Conservation (phyloP, 2,113 vertebrate genomes). For the Tragelaphus buxtoni region DNA sequence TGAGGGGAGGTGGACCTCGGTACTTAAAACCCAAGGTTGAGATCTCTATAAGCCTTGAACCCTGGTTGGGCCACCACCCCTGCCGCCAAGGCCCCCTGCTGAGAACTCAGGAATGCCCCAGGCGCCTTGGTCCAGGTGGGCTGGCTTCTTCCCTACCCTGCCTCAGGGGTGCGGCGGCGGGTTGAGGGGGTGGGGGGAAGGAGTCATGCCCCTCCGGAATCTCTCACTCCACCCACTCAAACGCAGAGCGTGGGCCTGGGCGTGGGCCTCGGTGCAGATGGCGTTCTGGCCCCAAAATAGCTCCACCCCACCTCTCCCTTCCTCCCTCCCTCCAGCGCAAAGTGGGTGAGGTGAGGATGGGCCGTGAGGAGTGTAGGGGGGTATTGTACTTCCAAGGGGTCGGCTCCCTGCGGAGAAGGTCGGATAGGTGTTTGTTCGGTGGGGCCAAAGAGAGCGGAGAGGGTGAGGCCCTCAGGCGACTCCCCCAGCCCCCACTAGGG, state of each 20-base stretch:
- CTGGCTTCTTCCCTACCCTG: not conserved
- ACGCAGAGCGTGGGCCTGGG: constrained; percentile 26
- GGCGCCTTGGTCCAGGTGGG: not conserved
- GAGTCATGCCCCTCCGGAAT: not conserved
- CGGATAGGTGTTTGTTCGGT: not conserved
- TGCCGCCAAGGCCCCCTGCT: not conserved
- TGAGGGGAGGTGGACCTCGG: not conserved
- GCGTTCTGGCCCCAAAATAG: constrained; percentile 54
- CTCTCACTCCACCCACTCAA: not conserved
- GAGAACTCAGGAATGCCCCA: not conserved
- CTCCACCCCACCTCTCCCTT: not conserved
- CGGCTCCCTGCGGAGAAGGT: not conserved
- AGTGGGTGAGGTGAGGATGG: constrained; percentile 14
- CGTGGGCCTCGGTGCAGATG: constrained; percentile 54
- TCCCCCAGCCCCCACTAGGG: not conserved
- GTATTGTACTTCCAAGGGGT: not conserved
- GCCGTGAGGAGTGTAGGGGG: not conserved
- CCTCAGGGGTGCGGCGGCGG: not conserved
- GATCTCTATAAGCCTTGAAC: not conserved
- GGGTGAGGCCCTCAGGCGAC: not conserved
- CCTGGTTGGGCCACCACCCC: not conserved
- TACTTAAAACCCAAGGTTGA: not conserved
- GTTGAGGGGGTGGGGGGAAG: not conserved
- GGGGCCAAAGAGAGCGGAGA: too few relatives aligned
- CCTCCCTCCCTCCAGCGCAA: not conserved